Evolutionary conservation across 2,888 invertebrate species (phyloP), one percentile per base, ranked within the genome.

Genomic region (Heteropelma amictum): DNA sequence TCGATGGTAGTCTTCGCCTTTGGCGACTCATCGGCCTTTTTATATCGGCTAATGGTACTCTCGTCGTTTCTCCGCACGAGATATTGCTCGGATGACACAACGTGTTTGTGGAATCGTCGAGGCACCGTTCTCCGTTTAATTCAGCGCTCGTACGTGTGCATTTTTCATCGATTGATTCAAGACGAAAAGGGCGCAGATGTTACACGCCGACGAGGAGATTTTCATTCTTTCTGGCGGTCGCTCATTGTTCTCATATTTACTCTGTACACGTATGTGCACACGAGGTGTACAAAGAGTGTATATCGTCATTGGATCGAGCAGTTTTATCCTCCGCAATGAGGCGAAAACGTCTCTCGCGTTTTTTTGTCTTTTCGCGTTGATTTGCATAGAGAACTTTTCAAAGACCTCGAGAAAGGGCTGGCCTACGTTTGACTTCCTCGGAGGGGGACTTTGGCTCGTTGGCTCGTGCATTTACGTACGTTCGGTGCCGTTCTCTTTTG

Each of bases 21-120:
- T 35, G 67, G 71, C 67, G 33, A 68, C 60, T 28, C 33, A 38
- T 38, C 58, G 30, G 71, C 45, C 68, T 68, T 68, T 76, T 76
- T 76, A 76, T 76, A 76, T 76, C 71, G 67, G 67, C 54, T 68
- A 67, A 40, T 56, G 35, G 42, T 63, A 26, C 26, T 69, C 53
- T 30, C 33, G 8, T n/a, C 30, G 42, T 35, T 33, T 17, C 33
- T 19, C 26, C 23, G 40, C 30, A 33, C 40, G 23, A 30, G 42
- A n/a, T n/a, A n/a, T n/a, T 40, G 7, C 26, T 21, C 33, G 42
- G 35, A 64, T 69, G 69, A 64, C 64, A 38, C 64, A 69, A 69
- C 65, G 75, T 63, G 71, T 71, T 67, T 75, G 67, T 71, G 61
- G 71, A 75, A 71, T 71, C 67, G 67, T n/a, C 53, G 60, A 64